These are phyloP conservation scores for Gryllus longicercus DNA, from an alignment of 2,888 invertebrate species.

Conservation along the genomic window DNA sequence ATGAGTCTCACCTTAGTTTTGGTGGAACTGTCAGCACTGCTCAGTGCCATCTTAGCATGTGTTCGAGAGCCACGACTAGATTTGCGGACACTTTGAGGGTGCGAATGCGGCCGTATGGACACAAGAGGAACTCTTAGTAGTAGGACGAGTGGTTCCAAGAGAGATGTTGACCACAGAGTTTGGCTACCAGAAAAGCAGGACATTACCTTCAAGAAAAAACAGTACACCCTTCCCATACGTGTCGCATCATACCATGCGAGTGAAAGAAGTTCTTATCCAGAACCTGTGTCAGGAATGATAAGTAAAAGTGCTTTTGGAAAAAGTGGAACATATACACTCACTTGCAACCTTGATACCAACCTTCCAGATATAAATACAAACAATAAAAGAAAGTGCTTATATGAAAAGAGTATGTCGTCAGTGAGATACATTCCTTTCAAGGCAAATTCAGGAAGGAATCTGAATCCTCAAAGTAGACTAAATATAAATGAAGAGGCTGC, in stretches of 20 bases:
- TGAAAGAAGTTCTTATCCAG: slow-evolving; percentile 20
- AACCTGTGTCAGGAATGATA: slow-evolving; percentile 26
- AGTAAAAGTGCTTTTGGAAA: slow-evolving; percentile 25
- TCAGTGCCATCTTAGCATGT: slow-evolving; percentile 35
- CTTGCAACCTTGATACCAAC: slow-evolving; percentile 25
- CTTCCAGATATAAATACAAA: not conserved
- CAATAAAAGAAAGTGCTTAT: slow-evolving; percentile 29
- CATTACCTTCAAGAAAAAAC: not conserved
- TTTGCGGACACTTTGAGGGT: slow-evolving; percentile 23
- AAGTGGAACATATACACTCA: slow-evolving; percentile 30
- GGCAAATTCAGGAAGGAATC: slow-evolving; percentile 12
- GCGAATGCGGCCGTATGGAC: slow-evolving; percentile 17
- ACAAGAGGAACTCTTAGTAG: not conserved
- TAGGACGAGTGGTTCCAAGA: not conserved
- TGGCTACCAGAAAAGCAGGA: not conserved
- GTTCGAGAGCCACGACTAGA: slow-evolving; percentile 19
- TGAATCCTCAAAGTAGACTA: slow-evolving; percentile 21
- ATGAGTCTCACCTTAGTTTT: slow-evolving; percentile 32
- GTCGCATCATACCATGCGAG: not conserved
- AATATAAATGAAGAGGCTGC: not conserved
- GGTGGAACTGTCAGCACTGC: slow-evolving; percentile 34
- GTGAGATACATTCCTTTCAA: slow-evolving; percentile 4
- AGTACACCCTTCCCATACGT: not conserved
- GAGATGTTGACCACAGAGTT: not conserved
- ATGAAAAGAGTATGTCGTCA: slow-evolving; percentile 31